Conservation (phyloP, 2,888 invertebrate species). For the Eupeodes latifasciatus region DNA sequence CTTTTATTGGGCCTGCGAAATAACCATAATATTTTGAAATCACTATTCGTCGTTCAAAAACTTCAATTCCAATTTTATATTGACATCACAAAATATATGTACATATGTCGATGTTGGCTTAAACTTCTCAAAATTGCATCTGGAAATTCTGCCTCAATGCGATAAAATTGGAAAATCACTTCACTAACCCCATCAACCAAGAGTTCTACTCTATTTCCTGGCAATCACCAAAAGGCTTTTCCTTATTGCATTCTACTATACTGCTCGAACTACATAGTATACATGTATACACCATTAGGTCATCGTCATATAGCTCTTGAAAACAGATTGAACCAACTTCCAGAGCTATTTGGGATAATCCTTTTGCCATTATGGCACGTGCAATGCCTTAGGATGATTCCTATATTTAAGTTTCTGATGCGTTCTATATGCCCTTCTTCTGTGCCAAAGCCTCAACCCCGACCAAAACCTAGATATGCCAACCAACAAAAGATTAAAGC, state of each 20-base stretch:
- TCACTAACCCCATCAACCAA: neutral
- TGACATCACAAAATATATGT: too few species aligned
- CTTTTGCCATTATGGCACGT: constrained; percentile 53
- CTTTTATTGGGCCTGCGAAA: too few species aligned
- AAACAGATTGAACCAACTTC: constrained; percentile 32
- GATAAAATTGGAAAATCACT: constrained; percentile 16
- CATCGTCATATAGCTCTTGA: constrained; percentile 7
- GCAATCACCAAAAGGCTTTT: neutral
- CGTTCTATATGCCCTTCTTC: neutral
- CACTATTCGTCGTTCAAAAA: too few species aligned
- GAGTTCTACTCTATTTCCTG: constrained; percentile 18
- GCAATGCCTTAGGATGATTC: constrained; percentile 58
- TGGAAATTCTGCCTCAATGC: neutral
- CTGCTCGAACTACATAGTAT: neutral
- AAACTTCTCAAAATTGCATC: neutral
- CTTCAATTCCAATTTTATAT: too few species aligned
- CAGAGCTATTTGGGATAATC: constrained; percentile 47
- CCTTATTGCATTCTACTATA: neutral
- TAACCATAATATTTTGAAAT: too few species aligned
- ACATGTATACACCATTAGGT: neutral
- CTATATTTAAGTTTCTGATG: constrained; percentile 43
- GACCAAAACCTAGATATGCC: constrained; percentile 42
- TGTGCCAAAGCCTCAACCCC: constrained; percentile 22
- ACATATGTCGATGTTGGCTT: neutral
- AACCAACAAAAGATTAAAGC: constrained; percentile 65